These are phyloP conservation scores for Origma solitaria DNA, from an alignment of 2,113 vertebrate genomes.

Conservation along the genomic window DNA sequence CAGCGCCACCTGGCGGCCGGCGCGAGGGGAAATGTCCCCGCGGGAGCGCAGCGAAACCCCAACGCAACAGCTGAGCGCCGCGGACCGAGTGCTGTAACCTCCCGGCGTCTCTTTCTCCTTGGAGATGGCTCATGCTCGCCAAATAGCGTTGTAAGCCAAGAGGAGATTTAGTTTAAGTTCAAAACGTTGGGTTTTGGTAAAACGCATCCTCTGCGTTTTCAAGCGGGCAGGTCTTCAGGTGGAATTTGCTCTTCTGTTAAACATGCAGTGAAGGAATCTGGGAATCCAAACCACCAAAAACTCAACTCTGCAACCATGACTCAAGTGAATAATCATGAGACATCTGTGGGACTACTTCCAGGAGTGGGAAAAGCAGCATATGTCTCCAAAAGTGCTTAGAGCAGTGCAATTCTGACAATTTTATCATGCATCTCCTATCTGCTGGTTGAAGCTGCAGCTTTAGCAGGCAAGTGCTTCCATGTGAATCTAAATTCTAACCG, in stretches of 20 bases:
- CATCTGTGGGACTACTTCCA: constrained; percentile 50
- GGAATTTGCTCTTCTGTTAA: neutral
- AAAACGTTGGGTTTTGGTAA: neutral
- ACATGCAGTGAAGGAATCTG: neutral
- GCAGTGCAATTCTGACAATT: constrained; percentile 6
- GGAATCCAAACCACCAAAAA: neutral
- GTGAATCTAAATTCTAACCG: neutral
- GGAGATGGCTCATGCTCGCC: neutral
- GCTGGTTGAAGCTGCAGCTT: neutral
- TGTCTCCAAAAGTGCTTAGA: constrained; percentile 7
- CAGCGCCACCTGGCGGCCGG: constrained; percentile 27
- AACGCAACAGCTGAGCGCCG: neutral
- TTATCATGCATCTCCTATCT: neutral
- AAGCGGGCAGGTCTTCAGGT: neutral
- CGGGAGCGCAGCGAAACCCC: fast-evolving
- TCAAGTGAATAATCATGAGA: constrained; percentile 48
- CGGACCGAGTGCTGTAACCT: fast-evolving
- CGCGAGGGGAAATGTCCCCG: neutral
- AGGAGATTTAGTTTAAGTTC: neutral
- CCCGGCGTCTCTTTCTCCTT: neutral
- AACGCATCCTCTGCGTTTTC: neutral
- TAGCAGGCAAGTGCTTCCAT: neutral
- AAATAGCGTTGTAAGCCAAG: neutral
- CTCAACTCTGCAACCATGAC: neutral
- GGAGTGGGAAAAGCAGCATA: constrained; percentile 40